Percentiles rank a stretch among this genome's conserved stretches.
Conservation (phyloP, 2,113 vertebrate species). For the Ceyx cyanopectus region DNA sequence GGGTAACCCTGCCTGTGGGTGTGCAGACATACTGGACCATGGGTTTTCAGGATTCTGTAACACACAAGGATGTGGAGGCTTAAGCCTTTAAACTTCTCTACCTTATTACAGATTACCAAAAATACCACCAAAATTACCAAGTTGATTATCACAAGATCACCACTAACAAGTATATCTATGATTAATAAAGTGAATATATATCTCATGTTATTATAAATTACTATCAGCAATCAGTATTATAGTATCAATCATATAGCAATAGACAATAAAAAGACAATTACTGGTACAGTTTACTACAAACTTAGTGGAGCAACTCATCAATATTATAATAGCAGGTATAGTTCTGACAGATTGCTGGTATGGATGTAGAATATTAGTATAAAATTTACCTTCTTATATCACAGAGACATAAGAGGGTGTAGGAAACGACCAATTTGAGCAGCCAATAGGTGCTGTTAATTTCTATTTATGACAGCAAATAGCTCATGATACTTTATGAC, state of each 20-base stretch:
- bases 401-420: neutral
- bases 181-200: neutral
- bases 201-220: neutral
- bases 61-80: neutral
- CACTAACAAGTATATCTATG: neutral
- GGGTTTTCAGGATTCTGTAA: neutral
- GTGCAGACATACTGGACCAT: accelerated
- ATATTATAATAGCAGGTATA: neutral
- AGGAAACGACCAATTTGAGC: neutral
- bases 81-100: constrained; percentile 13
- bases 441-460: neutral
- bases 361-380: neutral
- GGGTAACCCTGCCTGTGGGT: neutral
- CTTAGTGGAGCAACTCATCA: neutral
- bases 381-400: neutral
- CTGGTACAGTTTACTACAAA: neutral
- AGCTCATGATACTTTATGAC: neutral
- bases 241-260: neutral
- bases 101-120: neutral
- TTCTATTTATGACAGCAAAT: accelerated
- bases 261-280: neutral
- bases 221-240: neutral
- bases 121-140: neutral
- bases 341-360: neutral
- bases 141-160: neutral